phyloP scores from a whole-genome alignment of 2,888 invertebrate genomes.

The Imbricaverruca yamaguchii region DNA sequence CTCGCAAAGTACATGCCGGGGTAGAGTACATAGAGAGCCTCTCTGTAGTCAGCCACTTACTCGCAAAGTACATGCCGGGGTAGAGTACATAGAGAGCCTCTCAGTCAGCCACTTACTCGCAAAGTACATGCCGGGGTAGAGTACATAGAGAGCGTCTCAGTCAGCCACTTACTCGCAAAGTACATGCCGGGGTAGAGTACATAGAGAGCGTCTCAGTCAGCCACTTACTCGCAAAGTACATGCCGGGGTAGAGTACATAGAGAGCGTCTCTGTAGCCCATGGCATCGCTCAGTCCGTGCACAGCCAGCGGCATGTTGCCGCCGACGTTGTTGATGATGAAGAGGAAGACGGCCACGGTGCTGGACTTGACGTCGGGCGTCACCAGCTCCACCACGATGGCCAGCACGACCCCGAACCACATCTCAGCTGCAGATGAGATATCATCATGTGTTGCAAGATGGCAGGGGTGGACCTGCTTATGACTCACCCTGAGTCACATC shows the following conservation, averaged over 20 bases:
- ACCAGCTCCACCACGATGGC: conserved; percentile 84
- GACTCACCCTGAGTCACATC: no score
- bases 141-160: conserved; percentile 71
- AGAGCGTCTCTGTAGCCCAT: conserved; percentile 76
- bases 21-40: not conserved
- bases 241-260: conserved; percentile 81
- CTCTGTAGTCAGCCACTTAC: not conserved
- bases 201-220: conserved; percentile 61
- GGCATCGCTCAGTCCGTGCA: conserved; percentile 72
- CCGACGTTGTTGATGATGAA: conserved; percentile 91
- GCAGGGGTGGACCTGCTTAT: no score
- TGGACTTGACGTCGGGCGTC: conserved; percentile 69
- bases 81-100: not conserved
- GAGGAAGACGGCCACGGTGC: conserved; percentile 75
- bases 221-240: conserved; percentile 72
- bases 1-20: no score
- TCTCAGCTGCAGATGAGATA: conserved; percentile 59
- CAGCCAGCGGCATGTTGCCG: conserved; percentile 77
- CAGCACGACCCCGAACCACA: conserved; percentile 91
- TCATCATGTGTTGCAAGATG: no score
- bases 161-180: conserved; percentile 61
- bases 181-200: conserved; percentile 85
- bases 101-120: conserved; percentile 51
- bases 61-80: no score
- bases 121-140: conserved; percentile 79